phyloP scores from a whole-genome alignment of 2,113 vertebrate species.

The Malurus cyaneus region DNA sequence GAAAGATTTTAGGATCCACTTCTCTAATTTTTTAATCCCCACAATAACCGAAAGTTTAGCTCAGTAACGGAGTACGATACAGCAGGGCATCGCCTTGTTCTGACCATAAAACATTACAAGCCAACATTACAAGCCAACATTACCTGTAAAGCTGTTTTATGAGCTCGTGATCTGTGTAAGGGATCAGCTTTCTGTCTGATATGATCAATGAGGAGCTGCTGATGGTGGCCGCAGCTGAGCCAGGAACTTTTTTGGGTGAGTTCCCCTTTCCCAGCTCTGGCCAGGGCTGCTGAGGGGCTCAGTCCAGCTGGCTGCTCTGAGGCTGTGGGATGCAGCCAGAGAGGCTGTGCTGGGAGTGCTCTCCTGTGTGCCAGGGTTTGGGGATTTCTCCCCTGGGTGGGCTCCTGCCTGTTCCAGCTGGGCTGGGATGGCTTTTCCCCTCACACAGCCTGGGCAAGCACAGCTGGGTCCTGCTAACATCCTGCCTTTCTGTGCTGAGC shows the following conservation, averaged over 20 bases:
- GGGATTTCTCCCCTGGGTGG: neutral
- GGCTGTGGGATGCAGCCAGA: neutral
- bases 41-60: neutral
- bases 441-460: neutral
- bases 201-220: neutral
- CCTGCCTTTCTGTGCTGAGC: neutral
- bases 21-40: neutral
- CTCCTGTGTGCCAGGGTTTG: neutral
- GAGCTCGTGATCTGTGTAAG: neutral
- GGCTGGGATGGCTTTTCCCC: neutral
- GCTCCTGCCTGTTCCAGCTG: neutral
- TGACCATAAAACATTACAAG: neutral
- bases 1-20: neutral
- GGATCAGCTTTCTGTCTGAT: neutral
- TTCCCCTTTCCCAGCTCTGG: neutral
- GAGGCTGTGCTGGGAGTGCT: neutral
- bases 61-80: neutral
- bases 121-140: neutral
- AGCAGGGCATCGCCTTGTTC: neutral
- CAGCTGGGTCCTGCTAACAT: neutral
- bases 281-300: neutral
- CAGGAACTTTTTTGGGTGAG: constrained; percentile 14
- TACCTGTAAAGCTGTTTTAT: neutral
- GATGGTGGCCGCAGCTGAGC: neutral
- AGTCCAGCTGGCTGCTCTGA: neutral